These are phyloP conservation scores for Pogonognathellus flavescens DNA, from an alignment of 1,140 invertebrate genomes.

Conservation along the genomic window DNA sequence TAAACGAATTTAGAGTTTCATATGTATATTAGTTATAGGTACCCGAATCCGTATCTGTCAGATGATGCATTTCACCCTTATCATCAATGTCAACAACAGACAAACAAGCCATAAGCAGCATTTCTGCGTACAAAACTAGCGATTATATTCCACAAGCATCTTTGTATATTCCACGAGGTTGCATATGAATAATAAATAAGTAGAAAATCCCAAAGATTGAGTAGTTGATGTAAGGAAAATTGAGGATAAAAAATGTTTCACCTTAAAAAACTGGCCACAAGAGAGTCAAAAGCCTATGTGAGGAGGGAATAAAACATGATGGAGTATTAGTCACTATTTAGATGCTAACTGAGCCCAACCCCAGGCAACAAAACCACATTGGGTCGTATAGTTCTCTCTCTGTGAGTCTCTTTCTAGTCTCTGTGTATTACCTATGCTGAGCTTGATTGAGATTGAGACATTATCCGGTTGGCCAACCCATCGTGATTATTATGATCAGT, in stretches of 20 bases:
- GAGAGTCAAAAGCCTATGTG: slow-evolving; percentile 17
- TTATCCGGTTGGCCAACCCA: slow-evolving; percentile 49
- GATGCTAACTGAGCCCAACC: slow-evolving; percentile 39
- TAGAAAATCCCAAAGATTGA: not conserved
- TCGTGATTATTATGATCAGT: slow-evolving; percentile 43
- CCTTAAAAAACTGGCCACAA: slow-evolving; percentile 46
- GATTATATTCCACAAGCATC: too few species aligned
- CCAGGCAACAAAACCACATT: slow-evolving; percentile 49
- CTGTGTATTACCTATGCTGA: too few species aligned
- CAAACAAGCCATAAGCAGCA: not conserved
- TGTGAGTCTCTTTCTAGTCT: too few species aligned
- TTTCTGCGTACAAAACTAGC: too few species aligned
- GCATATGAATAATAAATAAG: not conserved
- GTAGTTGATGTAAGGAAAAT: not conserved
- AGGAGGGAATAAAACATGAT: slow-evolving; percentile 31
- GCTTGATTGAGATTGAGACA: slow-evolving; percentile 55
- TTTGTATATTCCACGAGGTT: not conserved
- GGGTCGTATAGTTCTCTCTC: not conserved
- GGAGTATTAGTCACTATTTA: slow-evolving; percentile 44
- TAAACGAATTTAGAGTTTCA: too few species aligned
- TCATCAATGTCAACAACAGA: slow-evolving; percentile 16
- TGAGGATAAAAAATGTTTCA: slow-evolving; percentile 29
- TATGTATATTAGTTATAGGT: too few species aligned
- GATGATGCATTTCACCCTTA: not conserved
- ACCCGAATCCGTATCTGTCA: too few species aligned